A percentile compares a stretch with the other conserved stretches of the same genome.
These are phyloP conservation scores for Drosophila paranaensis DNA, from an alignment of 2,888 invertebrate genomes.

Conservation along the genomic window DNA sequence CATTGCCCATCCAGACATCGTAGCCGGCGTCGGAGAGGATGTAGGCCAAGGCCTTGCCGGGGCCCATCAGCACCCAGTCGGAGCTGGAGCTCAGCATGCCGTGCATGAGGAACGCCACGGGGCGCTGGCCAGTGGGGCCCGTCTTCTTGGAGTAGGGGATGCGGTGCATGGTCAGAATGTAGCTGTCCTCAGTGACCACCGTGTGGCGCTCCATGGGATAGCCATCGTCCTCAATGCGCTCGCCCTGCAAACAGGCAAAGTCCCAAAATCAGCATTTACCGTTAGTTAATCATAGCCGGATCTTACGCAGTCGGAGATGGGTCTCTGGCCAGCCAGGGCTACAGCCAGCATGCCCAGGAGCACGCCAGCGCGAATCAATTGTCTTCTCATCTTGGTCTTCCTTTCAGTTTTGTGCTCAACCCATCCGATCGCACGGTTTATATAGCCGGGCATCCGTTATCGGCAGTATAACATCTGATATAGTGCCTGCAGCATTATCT, in stretches of 20 bases:
- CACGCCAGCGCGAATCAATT: slow-evolving; percentile 40
- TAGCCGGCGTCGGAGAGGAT: slow-evolving; percentile 88
- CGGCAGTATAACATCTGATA: slow-evolving; percentile 12
- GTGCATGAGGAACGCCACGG: slow-evolving; percentile 77
- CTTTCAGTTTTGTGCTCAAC: slow-evolving; percentile 7
- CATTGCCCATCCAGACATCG: slow-evolving; percentile 93
- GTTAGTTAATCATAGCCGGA: neutral
- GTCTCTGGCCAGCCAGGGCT: slow-evolving; percentile 48
- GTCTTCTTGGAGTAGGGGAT: slow-evolving; percentile 86
- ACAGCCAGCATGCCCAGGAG: slow-evolving; percentile 44
- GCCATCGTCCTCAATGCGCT: slow-evolving; percentile 74
- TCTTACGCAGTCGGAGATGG: slow-evolving; percentile 80
- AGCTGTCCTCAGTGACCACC: slow-evolving; percentile 92
- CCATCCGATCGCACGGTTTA: slow-evolving; percentile 26
- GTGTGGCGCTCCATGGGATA: slow-evolving; percentile 90
- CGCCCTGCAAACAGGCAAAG: slow-evolving; percentile 51
- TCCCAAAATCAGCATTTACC: neutral
- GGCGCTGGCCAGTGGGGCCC: slow-evolving; percentile 42
- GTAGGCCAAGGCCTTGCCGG: slow-evolving; percentile 73
- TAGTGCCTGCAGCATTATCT: slow-evolving; percentile 42
- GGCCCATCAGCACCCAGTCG: slow-evolving; percentile 77
- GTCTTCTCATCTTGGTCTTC: slow-evolving; percentile 42
- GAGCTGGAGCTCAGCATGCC: slow-evolving; percentile 77
- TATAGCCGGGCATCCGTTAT: slow-evolving; percentile 43
- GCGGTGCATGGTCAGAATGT: slow-evolving; percentile 91